Evolutionary conservation across 2,113 vertebrate genomes (phyloP).

Genomic region (Eurypyga helias): DNA sequence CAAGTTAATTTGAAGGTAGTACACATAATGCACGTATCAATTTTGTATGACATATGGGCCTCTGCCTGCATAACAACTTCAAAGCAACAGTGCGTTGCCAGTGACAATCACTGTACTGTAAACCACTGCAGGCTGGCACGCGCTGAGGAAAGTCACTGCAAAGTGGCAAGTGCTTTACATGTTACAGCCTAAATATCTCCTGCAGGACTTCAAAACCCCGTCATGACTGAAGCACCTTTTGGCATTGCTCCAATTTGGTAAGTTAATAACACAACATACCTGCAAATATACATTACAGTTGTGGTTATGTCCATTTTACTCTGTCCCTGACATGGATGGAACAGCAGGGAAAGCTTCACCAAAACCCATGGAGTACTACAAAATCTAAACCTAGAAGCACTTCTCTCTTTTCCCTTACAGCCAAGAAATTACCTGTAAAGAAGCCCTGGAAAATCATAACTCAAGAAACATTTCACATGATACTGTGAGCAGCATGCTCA

Average conservation of each 20-base stretch:
- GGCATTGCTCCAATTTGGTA: background rate
- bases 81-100: background rate
- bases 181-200: background rate
- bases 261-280: background rate
- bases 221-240: background rate
- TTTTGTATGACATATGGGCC: background rate
- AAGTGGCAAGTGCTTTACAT: background rate
- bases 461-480: background rate
- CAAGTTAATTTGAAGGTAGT: constrained; percentile 36
- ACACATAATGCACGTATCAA: constrained; percentile 8
- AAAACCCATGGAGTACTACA: background rate
- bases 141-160: background rate
- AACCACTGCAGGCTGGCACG: background rate
- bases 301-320: background rate
- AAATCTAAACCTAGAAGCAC: background rate
- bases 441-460: background rate
- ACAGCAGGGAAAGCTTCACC: background rate
- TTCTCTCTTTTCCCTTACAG: background rate
- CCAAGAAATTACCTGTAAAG: background rate
- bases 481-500: background rate
- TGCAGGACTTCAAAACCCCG: background rate
- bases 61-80: constrained; percentile 10
- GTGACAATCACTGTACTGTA: background rate
- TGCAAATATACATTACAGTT: background rate
- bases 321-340: background rate